Base-by-base conservation (phyloP, 2,113 vertebrate species). In the Halichoerus grypus region DNA sequence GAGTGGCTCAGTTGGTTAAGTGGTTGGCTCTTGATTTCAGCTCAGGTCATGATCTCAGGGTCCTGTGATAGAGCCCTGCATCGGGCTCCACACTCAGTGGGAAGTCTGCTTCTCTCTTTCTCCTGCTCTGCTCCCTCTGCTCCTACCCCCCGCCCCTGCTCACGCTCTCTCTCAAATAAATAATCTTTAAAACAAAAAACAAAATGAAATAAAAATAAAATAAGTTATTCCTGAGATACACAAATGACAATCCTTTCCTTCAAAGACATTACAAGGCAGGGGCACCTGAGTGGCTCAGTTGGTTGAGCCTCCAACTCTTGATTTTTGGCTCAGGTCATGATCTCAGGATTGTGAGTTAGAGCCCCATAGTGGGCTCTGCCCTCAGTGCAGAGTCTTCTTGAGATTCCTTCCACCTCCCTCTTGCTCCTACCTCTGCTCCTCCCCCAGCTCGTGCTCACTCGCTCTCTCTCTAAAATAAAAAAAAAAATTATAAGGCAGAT, bases 181-280 rank as follows among this genome's bases (percentile, higher is more conserved):
- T 46, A 57, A 57, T 57, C 55, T 57, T 57, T 57, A 57, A 57
- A 57, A 57, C 55, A 57, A 57, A 19, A 57, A 57, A 7, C 55
- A 57, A 57, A 57, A 57, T 53, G 51, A 53, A 53, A 53, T 12
- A 53, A 46, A 46, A 46, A 46, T 42, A 51, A 51, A 51, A 14
- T 53, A 57, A 57, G 18, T 57, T 67, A 31, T 67, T 33, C 26
- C 33, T 92, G 51, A 79, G 33, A 82, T 7, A 71, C 18, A 59
- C 51, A 94, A 90, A 93, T 42, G 74, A 72, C 28, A 57, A 42
- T 53, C 74, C 19, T 95, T 93, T 88, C 81, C 46, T 93, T 95
- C 51, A 84, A 86, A 92, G 49, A 63, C 26, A 72, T 79, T 42
- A 77, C 4, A 65, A 82, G 71, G 55, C 55, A 57, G 55, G 55